Evolutionary conservation across 1,140 invertebrate genomes (phyloP), one percentile per base, ranked within the genome.

Genomic region (Geopemphigus sp.): DNA sequence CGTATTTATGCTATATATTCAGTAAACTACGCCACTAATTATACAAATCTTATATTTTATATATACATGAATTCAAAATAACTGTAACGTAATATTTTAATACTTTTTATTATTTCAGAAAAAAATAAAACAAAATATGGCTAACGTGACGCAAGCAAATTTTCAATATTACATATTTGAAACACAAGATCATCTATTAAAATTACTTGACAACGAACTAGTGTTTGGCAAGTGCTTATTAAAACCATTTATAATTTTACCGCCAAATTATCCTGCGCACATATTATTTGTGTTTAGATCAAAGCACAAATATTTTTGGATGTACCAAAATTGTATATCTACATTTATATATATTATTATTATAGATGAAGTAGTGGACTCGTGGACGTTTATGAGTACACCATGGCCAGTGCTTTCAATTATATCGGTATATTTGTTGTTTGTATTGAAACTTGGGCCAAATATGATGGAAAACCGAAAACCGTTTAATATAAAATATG

Each of bases 381-480:
- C 89, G 17, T 91, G 88, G 89, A 84, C 87, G 10, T 83, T 92
- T 19, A 91, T 92, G 89, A 84, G 86, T 57, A 87, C 87, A 68
- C 90, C 90, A 39, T 84, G 87, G 81, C 89, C 90, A 22, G 86
- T 91, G 2, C 80, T 88, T 26, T 82, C 85, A 29, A 86, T 90
- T 82, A 84, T 88, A 57, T 81, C 88, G 8, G 84, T 84, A 5
- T 90, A 90, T 82, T 85, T 90, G 59, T 82, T 86, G 32, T 87
- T 90, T 59, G 88, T 90, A n/a, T 86, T 89, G 81, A 86, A 87
- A 45, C 26, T 89, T 5, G 91, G 91, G 19, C 90, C 90, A 54
- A 84, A 83, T 72, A 86, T 87, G 39, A 92, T 92, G 91, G 87
- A 87, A 81, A 84, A 89, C 81, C 85, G 88, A 56, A 83, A 88